Conservation (phyloP, 2,797 vertebrate species). For the Xyrichtys novacula region DNA sequence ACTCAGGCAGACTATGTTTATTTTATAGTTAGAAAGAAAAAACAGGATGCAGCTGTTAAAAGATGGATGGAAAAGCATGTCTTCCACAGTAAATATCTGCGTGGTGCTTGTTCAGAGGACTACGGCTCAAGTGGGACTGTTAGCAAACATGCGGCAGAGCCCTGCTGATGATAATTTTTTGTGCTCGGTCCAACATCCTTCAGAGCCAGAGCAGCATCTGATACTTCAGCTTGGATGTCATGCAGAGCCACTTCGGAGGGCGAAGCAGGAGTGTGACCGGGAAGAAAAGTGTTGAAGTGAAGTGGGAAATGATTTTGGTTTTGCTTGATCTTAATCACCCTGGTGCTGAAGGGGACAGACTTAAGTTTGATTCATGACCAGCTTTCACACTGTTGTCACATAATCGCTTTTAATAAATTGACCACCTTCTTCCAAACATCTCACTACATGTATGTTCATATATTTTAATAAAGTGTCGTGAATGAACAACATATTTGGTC, state of each 20-base stretch:
- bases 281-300: slow-evolving; percentile 1
- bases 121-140: slow-evolving; percentile 9
- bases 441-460: too few relatives aligned
- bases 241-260: not conserved
- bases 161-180: slow-evolving; percentile 3
- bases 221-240: slow-evolving; percentile 9
- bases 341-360: not conserved
- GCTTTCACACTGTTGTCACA: not conserved
- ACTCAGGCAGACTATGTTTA: not conserved
- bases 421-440: not conserved
- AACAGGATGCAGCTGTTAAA: not conserved
- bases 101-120: slow-evolving; percentile 12
- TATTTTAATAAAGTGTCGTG: too few relatives aligned
- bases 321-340: slow-evolving; percentile 1
- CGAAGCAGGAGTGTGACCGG: not conserved
- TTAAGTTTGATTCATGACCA: slow-evolving; percentile 5
- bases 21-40: slow-evolving; percentile 1
- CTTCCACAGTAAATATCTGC: slow-evolving; percentile 4
- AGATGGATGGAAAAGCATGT: slow-evolving; percentile 3
- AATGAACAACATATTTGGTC: too few relatives aligned
- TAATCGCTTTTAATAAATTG: not conserved
- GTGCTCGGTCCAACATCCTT: slow-evolving; percentile 8
- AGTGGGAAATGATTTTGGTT: slow-evolving; percentile 22
- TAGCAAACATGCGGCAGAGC: slow-evolving; percentile 21
- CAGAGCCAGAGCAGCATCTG: not conserved